phyloP scores from a whole-genome alignment of 2,888 invertebrate genomes.

The Tetranychus piercei region DNA sequence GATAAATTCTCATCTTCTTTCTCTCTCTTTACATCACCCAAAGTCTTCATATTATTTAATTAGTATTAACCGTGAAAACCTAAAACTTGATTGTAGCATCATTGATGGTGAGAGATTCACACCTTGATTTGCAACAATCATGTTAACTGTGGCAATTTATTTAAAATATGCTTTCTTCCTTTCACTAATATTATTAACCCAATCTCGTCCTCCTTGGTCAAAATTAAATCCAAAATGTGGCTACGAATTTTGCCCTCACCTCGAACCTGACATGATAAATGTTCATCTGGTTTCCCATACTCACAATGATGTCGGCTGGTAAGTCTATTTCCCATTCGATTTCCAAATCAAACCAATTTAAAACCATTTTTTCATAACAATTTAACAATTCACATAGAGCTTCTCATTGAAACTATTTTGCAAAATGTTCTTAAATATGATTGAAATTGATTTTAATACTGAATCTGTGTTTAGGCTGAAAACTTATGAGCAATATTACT shows the following conservation, averaged over 20 bases:
- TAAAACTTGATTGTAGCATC: background rate
- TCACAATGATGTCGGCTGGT: slow-evolving; percentile 25
- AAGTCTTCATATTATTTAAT: background rate
- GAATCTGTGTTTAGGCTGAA: slow-evolving; percentile 13
- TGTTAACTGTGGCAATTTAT: background rate
- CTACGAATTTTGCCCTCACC: slow-evolving; percentile 15
- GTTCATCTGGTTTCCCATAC: slow-evolving; percentile 23
- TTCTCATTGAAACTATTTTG: too few species aligned
- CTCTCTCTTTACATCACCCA: background rate
- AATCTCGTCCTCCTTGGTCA: slow-evolving; percentile 4
- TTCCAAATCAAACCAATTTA: background rate
- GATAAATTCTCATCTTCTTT: background rate
- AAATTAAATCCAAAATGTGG: slow-evolving; percentile 14
- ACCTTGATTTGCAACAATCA: background rate
- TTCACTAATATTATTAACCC: background rate
- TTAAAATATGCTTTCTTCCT: background rate
- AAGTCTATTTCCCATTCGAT: background rate
- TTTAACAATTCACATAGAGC: background rate
- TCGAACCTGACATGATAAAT: slow-evolving; percentile 15
- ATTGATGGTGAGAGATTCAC: background rate
- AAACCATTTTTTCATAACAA: too few species aligned
- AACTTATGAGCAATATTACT: slow-evolving; percentile 24
- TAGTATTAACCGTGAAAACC: background rate
- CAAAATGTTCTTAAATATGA: too few species aligned
- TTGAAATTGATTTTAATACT: background rate